Conservation (phyloP, 2,888 invertebrate genomes). For the Malthinus seriepunctatus region DNA sequence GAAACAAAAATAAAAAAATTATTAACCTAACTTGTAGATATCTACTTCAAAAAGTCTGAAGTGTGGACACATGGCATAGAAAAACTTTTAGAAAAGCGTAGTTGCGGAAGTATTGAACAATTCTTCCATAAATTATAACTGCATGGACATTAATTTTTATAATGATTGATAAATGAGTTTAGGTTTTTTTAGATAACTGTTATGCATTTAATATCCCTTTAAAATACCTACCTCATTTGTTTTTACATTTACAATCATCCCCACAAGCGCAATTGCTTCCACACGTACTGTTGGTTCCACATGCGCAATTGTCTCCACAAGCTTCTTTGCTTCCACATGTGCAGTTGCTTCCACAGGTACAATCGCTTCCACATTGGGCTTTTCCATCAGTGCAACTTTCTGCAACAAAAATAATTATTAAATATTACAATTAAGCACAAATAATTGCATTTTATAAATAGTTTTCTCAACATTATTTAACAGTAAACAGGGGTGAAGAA, state of each 20-base stretch:
- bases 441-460: neutral
- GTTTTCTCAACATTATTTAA: neutral
- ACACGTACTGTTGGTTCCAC: slow-evolving; percentile 63
- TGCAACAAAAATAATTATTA: slow-evolving; percentile 40
- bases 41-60: too few species aligned
- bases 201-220: neutral
- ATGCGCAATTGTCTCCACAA: slow-evolving; percentile 63
- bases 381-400: slow-evolving; percentile 60
- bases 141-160: too few species aligned
- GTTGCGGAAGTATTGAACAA: too few species aligned
- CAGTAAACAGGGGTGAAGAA: too few species aligned
- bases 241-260: slow-evolving; percentile 60
- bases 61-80: too few species aligned
- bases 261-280: slow-evolving; percentile 62
- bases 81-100: too few species aligned
- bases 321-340: too few species aligned
- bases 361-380: slow-evolving; percentile 59
- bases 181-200: too few species aligned
- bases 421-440: neutral
- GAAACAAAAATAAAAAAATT: slow-evolving; percentile 37
- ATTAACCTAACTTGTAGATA: too few species aligned
- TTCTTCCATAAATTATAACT: too few species aligned
- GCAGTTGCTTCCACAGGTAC: slow-evolving; percentile 63
- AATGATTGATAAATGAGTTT: too few species aligned
- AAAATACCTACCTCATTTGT: slow-evolving; percentile 40